phyloP scores from a whole-genome alignment of 2,888 invertebrate species.

The Stenchaetothrips biformis region DNA sequence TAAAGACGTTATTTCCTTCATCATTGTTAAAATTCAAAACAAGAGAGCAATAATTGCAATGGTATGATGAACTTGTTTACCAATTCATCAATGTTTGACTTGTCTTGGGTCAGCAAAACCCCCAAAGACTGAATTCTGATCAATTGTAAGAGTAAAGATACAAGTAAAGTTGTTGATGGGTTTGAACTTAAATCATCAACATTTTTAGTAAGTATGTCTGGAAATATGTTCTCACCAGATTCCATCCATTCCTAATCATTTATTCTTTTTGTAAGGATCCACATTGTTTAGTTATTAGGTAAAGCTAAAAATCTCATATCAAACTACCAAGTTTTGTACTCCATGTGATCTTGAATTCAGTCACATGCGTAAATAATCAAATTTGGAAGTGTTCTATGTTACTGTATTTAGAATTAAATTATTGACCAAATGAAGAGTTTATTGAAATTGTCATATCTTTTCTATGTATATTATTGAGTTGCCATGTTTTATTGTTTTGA shows the following conservation, averaged over 20 bases:
- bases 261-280: neutral
- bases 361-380: constrained; percentile 7
- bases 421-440: constrained; percentile 22
- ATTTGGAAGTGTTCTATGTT: constrained; percentile 10
- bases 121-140: neutral
- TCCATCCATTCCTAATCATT: constrained; percentile 20
- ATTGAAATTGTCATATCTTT: constrained; percentile 7
- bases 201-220: too few species aligned
- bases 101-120: neutral
- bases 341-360: neutral
- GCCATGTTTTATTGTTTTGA: constrained; percentile 9
- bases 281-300: neutral
- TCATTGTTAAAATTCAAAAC: too few species aligned
- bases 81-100: neutral
- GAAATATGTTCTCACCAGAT: neutral
- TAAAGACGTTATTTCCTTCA: too few species aligned
- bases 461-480: constrained; percentile 17
- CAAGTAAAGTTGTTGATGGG: neutral
- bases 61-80: neutral
- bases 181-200: neutral
- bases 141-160: neutral
- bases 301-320: neutral
- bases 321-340: neutral
- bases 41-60: neutral
- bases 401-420: constrained; percentile 10